phyloP scores from a whole-genome alignment of 1,140 invertebrate genomes.

The Telenomus remus region DNA sequence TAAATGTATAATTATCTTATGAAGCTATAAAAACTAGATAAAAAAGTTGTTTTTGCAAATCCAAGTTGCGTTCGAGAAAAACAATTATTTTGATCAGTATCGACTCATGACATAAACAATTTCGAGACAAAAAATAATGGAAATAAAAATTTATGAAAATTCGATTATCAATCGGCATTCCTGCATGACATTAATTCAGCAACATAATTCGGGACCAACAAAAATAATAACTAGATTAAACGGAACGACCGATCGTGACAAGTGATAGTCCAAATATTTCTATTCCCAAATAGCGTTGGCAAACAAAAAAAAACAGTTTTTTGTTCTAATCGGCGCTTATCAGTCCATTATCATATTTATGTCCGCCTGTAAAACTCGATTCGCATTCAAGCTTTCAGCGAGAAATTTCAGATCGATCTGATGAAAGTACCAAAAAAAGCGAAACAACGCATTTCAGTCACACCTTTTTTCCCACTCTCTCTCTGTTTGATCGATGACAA shows the following conservation, averaged over 20 bases:
- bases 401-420: constrained; percentile 12
- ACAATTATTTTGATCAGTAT: too few relatives aligned
- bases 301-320: constrained; percentile 7
- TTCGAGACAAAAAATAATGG: too few relatives aligned
- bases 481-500: background rate
- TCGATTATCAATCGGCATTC: background rate
- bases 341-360: constrained; percentile 25
- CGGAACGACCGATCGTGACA: constrained; percentile 5
- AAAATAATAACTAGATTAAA: background rate
- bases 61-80: too few relatives aligned
- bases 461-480: too few relatives aligned
- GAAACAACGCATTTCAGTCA: background rate
- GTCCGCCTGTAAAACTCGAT: constrained; percentile 12
- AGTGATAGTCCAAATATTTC: background rate
- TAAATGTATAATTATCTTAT: too few relatives aligned
- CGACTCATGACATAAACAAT: too few relatives aligned
- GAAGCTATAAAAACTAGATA: too few relatives aligned
- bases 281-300: constrained; percentile 5
- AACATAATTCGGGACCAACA: too few relatives aligned
- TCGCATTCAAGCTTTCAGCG: constrained; percentile 20
- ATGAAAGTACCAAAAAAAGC: constrained; percentile 1
- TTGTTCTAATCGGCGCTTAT: constrained; percentile 27
- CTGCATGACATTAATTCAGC: background rate
- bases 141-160: too few relatives aligned
- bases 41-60: too few relatives aligned